These are phyloP conservation scores for Apodemia hepburni DNA, from an alignment of 2,888 invertebrate genomes.

Conservation along the genomic window DNA sequence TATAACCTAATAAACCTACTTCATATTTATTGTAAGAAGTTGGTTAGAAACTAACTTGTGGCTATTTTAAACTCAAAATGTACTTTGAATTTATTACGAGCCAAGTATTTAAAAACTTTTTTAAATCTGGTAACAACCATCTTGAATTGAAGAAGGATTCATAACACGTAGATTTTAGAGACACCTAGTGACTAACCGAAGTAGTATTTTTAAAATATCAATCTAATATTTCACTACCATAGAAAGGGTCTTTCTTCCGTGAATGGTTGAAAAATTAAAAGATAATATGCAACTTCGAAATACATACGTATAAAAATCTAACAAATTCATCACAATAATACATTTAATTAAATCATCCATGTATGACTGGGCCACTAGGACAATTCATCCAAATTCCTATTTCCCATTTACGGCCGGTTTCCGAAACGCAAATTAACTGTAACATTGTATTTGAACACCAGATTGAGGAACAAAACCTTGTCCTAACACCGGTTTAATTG, in stretches of 20 bases:
- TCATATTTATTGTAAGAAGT: too few relatives aligned
- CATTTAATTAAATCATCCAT: not conserved
- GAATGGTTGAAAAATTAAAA: not conserved
- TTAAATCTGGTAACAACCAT: too few relatives aligned
- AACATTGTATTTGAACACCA: too few relatives aligned
- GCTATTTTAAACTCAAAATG: too few relatives aligned
- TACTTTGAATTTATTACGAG: too few relatives aligned
- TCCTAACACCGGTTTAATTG: too few relatives aligned
- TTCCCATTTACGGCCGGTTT: not conserved
- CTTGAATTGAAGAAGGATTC: not conserved
- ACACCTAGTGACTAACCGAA: not conserved
- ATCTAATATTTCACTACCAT: not conserved
- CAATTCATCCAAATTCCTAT: not conserved
- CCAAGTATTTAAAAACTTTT: too few relatives aligned
- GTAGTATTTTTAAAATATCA: not conserved
- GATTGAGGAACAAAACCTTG: too few relatives aligned
- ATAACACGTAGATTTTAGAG: not conserved
- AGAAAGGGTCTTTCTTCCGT: not conserved
- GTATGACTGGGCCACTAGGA: not conserved
- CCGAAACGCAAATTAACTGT: too few relatives aligned
- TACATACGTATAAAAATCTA: not conserved
- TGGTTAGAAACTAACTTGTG: too few relatives aligned
- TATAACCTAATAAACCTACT: too few relatives aligned
- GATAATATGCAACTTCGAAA: not conserved
- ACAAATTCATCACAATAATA: slow-evolving; percentile 2